A percentile compares a stretch with the other conserved stretches of the same genome.
These are phyloP conservation scores for Himalopsyche tibetana DNA, from an alignment of 2,888 invertebrate species.

Conservation along the genomic window DNA sequence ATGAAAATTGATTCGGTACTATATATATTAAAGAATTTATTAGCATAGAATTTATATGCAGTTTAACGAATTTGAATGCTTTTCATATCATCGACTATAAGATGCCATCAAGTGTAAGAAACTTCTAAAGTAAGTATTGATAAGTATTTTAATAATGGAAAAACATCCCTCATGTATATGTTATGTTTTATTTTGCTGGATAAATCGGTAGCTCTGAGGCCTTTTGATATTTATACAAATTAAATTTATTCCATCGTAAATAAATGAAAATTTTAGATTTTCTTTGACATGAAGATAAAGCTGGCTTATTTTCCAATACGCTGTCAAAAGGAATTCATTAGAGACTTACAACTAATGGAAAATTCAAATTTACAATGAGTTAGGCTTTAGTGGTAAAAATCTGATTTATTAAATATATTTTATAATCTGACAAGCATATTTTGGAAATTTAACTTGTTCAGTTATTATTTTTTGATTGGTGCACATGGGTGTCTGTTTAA, in stretches of 20 bases:
- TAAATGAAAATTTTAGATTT: constrained; percentile 10
- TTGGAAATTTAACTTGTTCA: too few species aligned
- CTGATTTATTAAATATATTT: not conserved
- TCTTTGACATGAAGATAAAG: constrained; percentile 16
- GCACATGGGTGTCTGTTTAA: too few species aligned
- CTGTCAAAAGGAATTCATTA: not conserved
- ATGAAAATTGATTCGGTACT: too few species aligned
- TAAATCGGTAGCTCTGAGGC: not conserved
- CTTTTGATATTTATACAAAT: constrained; percentile 16
- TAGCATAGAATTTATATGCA: too few species aligned
- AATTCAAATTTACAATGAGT: not conserved
- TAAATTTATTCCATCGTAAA: constrained; percentile 13
- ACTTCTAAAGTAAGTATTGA: too few species aligned
- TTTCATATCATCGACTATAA: too few species aligned
- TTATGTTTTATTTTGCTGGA: constrained; percentile 9
- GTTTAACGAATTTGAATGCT: too few species aligned
- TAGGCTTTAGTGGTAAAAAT: not conserved
- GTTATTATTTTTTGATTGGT: too few species aligned
- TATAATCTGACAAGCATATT: too few species aligned
- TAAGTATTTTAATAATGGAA: not conserved
- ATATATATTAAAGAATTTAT: too few species aligned
- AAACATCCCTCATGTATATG: not conserved
- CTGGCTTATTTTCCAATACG: not conserved
- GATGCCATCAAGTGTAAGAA: too few species aligned
- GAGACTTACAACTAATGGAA: not conserved